These are phyloP conservation scores for Eristalis arbustorum DNA, from an alignment of 2,888 invertebrate species.

Conservation along the genomic window DNA sequence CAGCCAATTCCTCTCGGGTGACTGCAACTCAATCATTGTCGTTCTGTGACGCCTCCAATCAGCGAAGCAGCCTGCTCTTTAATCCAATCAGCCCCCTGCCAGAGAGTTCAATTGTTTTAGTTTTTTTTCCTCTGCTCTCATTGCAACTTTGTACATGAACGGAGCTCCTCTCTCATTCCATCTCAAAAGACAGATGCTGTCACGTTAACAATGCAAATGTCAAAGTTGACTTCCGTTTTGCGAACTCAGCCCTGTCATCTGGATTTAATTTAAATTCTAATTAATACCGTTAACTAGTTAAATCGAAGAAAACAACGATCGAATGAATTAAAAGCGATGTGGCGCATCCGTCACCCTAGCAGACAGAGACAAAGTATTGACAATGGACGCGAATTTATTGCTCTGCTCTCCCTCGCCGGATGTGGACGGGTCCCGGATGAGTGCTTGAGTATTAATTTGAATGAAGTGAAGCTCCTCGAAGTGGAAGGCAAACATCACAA, in stretches of 20 bases:
- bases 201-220: neutral
- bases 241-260: slow-evolving; percentile 41
- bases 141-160: neutral
- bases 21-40: neutral
- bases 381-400: slow-evolving; percentile 8
- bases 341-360: neutral
- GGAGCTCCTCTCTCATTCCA: too few relatives aligned
- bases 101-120: neutral
- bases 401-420: neutral
- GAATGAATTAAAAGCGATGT: slow-evolving; percentile 8
- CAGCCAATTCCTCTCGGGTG: neutral
- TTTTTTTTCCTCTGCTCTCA: neutral
- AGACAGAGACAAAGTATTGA: slow-evolving; percentile 9
- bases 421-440: neutral
- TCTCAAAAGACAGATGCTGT: too few relatives aligned
- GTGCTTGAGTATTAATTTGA: slow-evolving; percentile 16
- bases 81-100: neutral
- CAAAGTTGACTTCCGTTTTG: neutral
- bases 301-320: slow-evolving; percentile 18
- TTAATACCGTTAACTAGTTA: slow-evolving; percentile 51
- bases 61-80: neutral
- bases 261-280: slow-evolving; percentile 57
- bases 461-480: slow-evolving; percentile 2
- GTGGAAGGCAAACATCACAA: slow-evolving; percentile 7
- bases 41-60: neutral